Evolutionary conservation across 1,140 invertebrate species (phyloP).

Genomic region (Dendrolimus punctatus): DNA sequence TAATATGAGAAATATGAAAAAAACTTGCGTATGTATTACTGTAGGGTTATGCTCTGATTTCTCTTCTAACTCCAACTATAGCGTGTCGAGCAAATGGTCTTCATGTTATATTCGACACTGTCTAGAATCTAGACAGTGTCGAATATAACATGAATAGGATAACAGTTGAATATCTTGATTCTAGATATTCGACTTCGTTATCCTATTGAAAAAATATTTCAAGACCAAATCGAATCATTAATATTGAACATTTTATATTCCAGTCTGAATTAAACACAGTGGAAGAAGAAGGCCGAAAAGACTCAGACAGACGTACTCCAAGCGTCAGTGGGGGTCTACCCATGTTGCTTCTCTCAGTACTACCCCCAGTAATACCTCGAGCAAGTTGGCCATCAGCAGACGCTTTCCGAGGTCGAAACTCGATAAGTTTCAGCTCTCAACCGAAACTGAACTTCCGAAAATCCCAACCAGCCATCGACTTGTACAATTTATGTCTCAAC

Average conservation of each 20-base stretch:
- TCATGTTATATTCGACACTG: no score
- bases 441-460: constrained; percentile 75
- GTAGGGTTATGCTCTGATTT: no score
- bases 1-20: no score
- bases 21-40: no score
- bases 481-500: constrained; percentile 73
- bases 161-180: no score
- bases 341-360: constrained; percentile 78
- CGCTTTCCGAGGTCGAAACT: constrained; percentile 69
- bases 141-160: no score
- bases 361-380: constrained; percentile 81
- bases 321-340: constrained; percentile 80
- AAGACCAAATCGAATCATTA: no score
- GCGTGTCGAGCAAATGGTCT: no score
- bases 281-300: constrained; percentile 49
- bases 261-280: constrained; percentile 68
- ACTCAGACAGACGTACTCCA: constrained; percentile 69
- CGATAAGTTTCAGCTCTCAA: constrained; percentile 78
- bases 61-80: no score
- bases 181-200: no score
- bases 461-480: constrained; percentile 71
- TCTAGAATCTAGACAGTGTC: no score
- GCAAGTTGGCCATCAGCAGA: constrained; percentile 84
- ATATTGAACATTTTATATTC: constrained; percentile 6
- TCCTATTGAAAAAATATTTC: no score